Evolutionary conservation across 2,113 vertebrate species (phyloP), one percentile per base, ranked within the genome.

Genomic region (Pogonocichla stellata): DNA sequence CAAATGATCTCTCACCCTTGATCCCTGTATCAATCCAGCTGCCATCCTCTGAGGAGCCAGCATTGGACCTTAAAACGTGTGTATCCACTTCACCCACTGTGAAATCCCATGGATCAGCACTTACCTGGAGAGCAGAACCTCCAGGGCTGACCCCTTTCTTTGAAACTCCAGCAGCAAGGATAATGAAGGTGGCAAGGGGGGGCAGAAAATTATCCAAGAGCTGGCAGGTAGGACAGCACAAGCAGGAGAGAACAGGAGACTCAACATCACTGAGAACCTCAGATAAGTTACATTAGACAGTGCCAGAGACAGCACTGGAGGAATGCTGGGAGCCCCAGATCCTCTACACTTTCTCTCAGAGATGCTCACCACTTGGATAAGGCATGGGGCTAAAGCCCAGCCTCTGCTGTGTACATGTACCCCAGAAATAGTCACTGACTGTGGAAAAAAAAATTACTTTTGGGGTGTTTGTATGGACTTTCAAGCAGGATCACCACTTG

Each of bases 131-230:
- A 78, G 42, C 2, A 3, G 19, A 17, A 89, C 13, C 45, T 31
- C 20, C 24, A 40, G 42, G 40, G 34, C 3, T 89, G 60, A 72
- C 6, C 6, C 8, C 23, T 50, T 67, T 28, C 36, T 66, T 57
- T 57, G 42, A 65, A 86, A 42, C 4, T 64, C 40, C 38, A 64
- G 33, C 66, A 60, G 31, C 12, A 40, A 2, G 1, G 10, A 48
- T 24, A 72, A 15, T 42, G 12, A 42, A 28, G 22, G 42, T 14
- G 8, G 38, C 0, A 4, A 10, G 8, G 19, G 3, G 3, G 8
- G 6, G 4, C n/a, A 73, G 31, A 56, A 62, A 47, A 40, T 72
- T 60, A 60, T 40, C 53, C 31, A 18, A 56, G 57, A 81, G 24
- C 61, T 31, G 31, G 29, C 24, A 81, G 22, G 22, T 53, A 71